Evolutionary conservation across 2,888 invertebrate species (phyloP), one percentile per base, ranked within the genome.

Genomic region (Leptinotarsa juncta): DNA sequence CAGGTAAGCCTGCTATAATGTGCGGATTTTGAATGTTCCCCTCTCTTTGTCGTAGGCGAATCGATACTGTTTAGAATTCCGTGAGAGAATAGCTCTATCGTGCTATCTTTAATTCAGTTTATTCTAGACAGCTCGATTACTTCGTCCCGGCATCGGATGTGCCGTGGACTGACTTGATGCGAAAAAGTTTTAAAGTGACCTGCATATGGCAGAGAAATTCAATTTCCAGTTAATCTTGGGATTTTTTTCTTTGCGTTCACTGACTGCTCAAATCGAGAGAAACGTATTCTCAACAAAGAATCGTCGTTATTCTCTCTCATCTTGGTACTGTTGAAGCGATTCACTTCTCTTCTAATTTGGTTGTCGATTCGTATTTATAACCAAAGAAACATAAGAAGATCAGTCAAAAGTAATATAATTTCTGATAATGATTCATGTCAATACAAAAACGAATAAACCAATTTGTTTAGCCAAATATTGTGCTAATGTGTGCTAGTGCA

Each of bases 21-120:
- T 53, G 69, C 60, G 70, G 74, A 77, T 77, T 70, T 72, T 74
- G 66, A 72, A 72, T 72, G 70, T 57, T 67, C 60, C 14, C 67
- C 60, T 57, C 60, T 57, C 50, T 62, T 62, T 57, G 32, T 67
- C 32, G 65, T 20, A 53, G 65, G 67, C 55, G 57, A 75, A 70
- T 70, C 76, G 57, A 73, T 73, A 67, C 67, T 80, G 76, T 82
- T 81, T 80, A 78, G 80, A 76, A 82, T 82, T 82, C 81, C 74
- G 75, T 53, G 73, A 75, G 78, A 76, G 79, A 78, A 78, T 77
- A 70, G 76, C 78, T 80, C 80, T 77, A 80, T 80, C 80, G 76
- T 77, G 49, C 80, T 76, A 80, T 80, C 81, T 82, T 81, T 80
- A 82, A 81, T 81, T 81, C 81, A 80, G 77, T 74, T 79, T 77